These are phyloP conservation scores for Charina bottae DNA, from an alignment of 2,113 vertebrate genomes.

Conservation along the genomic window DNA sequence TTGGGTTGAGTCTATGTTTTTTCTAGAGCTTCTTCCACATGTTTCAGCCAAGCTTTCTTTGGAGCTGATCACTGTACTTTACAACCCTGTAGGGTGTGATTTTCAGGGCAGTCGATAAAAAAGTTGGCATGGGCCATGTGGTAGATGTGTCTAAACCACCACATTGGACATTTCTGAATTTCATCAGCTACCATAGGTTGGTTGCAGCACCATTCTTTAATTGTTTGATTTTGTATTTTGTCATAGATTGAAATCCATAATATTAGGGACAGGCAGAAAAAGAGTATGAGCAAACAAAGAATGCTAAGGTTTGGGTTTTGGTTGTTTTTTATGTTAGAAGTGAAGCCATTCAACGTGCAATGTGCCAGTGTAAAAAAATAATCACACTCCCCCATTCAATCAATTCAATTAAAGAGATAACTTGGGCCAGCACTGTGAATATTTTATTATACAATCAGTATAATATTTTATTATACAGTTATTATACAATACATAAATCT, in stretches of 20 bases:
- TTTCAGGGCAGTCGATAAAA: too few relatives aligned
- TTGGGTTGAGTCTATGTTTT: too few relatives aligned
- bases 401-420: background rate
- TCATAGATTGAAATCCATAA: background rate
- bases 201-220: too few relatives aligned
- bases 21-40: too few relatives aligned
- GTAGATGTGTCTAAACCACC: too few relatives aligned
- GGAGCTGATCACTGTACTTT: too few relatives aligned
- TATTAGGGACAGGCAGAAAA: background rate
- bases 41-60: too few relatives aligned
- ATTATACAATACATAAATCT: background rate
- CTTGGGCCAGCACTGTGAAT: background rate
- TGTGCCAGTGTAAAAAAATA: background rate
- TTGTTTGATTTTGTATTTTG: background rate
- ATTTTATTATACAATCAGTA: background rate
- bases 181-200: too few relatives aligned
- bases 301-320: background rate
- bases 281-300: background rate
- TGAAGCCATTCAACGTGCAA: background rate
- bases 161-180: too few relatives aligned
- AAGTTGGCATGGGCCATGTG: too few relatives aligned
- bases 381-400: background rate
- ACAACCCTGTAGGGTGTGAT: too few relatives aligned
- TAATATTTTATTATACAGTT: background rate
- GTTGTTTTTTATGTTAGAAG: background rate